These are phyloP conservation scores for Andricus quercusramuli DNA, from an alignment of 2,888 invertebrate genomes.

Conservation along the genomic window DNA sequence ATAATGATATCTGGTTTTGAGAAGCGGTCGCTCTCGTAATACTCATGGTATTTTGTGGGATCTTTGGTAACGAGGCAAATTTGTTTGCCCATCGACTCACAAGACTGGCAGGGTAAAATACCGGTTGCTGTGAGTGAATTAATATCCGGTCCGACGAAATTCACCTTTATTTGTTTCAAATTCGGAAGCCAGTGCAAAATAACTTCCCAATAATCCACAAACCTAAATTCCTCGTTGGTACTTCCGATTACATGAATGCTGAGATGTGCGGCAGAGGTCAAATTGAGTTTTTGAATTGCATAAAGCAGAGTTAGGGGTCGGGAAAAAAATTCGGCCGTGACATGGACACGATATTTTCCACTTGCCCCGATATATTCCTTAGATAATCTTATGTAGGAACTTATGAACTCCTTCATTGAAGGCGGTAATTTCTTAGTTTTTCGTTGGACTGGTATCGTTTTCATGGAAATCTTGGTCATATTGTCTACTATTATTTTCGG, in stretches of 20 bases:
- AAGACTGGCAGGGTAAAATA: background rate
- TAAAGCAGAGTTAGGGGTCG: conserved; percentile 68
- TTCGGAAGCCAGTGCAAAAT: conserved; percentile 71
- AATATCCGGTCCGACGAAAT: conserved; percentile 72
- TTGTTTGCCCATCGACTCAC: background rate
- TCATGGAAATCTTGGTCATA: background rate
- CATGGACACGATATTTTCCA: too few relatives aligned
- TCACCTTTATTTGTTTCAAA: conserved; percentile 60
- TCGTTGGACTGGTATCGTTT: background rate
- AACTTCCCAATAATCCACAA: conserved; percentile 70
- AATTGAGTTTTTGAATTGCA: conserved; percentile 61
- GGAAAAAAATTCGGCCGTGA: background rate
- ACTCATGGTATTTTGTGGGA: conserved; percentile 60
- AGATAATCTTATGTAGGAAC: background rate
- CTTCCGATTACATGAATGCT: conserved; percentile 73
- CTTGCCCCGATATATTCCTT: background rate
- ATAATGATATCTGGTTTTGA: conserved; percentile 64
- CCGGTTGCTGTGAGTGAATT: conserved; percentile 49
- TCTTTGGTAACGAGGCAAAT: too few relatives aligned
- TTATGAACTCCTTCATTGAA: background rate
- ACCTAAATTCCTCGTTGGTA: conserved; percentile 66
- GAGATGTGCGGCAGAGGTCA: conserved; percentile 44
- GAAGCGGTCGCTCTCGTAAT: conserved; percentile 53
- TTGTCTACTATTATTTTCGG: too few relatives aligned
- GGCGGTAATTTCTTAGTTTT: background rate